A percentile compares a stretch with the other conserved stretches of the same genome.
Evolutionary conservation across 2,888 invertebrate genomes (phyloP).

Genomic region (Diaprepes abbreviatus): DNA sequence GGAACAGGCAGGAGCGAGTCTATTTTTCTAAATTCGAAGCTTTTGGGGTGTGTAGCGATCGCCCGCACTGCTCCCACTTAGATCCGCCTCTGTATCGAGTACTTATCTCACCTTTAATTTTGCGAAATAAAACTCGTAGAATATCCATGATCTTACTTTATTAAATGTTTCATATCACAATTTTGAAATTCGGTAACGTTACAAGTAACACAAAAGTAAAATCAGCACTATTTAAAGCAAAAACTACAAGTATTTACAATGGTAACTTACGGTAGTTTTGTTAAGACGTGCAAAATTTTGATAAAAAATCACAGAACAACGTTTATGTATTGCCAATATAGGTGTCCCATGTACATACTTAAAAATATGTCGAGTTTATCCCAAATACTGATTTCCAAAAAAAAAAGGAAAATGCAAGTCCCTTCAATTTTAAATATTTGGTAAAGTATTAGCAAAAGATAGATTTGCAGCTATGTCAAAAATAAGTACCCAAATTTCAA

Average conservation of each 20-base stretch:
- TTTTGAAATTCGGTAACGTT: conserved; percentile 69
- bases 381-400: neutral
- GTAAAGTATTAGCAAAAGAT: no score
- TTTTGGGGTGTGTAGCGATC: no score
- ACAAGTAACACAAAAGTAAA: conserved; percentile 57
- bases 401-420: no score
- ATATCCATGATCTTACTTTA: conserved; percentile 39
- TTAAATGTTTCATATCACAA: conserved; percentile 64
- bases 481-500: no score
- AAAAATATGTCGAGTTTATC: conserved; percentile 10
- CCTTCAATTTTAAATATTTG: no score
- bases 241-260: conserved; percentile 37
- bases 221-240: conserved; percentile 24
- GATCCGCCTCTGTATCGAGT: no score
- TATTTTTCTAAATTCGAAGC: no score
- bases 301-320: conserved; percentile 44
- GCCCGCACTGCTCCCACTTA: no score
- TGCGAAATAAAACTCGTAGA: neutral
- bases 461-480: no score
- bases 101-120: no score
- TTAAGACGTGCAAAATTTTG: conserved; percentile 35
- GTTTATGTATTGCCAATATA: conserved; percentile 40
- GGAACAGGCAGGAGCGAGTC: no score
- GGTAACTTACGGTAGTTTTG: conserved; percentile 17
- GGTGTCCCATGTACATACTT: conserved; percentile 14